Evolutionary conservation across 2,113 vertebrate genomes (phyloP), one percentile per base, ranked within the genome.

Genomic region (Pterocles orientalis): DNA sequence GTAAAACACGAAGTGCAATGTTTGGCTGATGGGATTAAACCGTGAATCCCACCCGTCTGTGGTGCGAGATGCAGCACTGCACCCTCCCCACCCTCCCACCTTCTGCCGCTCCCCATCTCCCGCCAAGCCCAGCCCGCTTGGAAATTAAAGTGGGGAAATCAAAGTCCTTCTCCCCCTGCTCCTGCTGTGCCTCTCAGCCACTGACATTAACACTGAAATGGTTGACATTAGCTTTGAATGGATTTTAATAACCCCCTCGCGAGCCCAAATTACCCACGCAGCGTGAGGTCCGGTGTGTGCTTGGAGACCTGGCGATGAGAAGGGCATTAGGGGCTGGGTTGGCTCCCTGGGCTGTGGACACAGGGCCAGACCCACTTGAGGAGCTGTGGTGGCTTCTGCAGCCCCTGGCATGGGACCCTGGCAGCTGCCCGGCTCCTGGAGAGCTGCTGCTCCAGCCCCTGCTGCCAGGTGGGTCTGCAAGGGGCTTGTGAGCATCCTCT

Each of bases 181-280:
- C 94, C 92, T 69, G 91, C 93, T 92, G 92, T 86, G 96, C 89
- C 68, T 95, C 95, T 95, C 86, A 86, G 86, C 70, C 92, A 19
- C 85, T 96, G 92, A 82, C 86, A 94, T 95, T 90, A 95, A 88
- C 94, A 88, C 93, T 0, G 3, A 79, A 57, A 80, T 31, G 85
- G 73, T 78, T 94, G 91, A 84, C 93, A 95, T 94, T 95, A 89
- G 77, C 84, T 92, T 48, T 89, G 91, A 94, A 95, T 85, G 91
- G 93, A 72, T 95, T 95, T 96, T 95, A 95, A 95, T 97, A 95
- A 95, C 91, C 93, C 89, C 94, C 89, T 82, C 8, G 29, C 0
- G 41, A 91, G 89, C 66, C 70, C 68, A 85, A 87, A 92, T 97
- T 96, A 95, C 89, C 78, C 43, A 3, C 58, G 1, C 91, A 85